Evolutionary conservation across 2,888 invertebrate species (phyloP), one percentile per base, ranked within the genome.

Genomic region (Torymus aiolomorphi): DNA sequence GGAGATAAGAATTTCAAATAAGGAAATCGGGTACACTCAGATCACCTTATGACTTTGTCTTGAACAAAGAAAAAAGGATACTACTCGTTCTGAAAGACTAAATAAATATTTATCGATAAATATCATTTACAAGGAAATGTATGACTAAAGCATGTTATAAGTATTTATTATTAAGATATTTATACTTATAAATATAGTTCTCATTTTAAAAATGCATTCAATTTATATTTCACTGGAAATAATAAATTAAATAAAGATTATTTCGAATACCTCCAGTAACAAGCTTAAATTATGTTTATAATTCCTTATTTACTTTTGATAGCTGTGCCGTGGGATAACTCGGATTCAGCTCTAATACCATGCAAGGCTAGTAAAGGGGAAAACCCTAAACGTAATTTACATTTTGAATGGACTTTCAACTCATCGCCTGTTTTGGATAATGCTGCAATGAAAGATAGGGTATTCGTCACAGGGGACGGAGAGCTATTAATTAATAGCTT

Each of bases 401-500:
- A 49, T 5, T 80, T 57, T 24, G 18, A 61, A 0, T 80, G 80
- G 80, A 12, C 24, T 24, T 52, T 13, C 31, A 16, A 63, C 16
- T 10, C 13, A 16, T 18, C 8, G 11, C 10, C 56, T 1, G 12
- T 61, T 31, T n/a, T 11, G 13, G 52, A 67, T 12, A 31, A 16
- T 4, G n/a, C 59, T 13, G 59, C 59, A 13, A 20, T 63, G 10
- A 65, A 79, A 62, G 42, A 16, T 51, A 54, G 79, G 8, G 13
- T 49, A 12, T 57, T 51, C 24, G 59, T 79, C 20, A 61, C 57
- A 8, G 18, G 20, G 0, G 42, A 79, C 18, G 79, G 79, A 57
- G 63, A 65, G 0, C 65, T 79, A 18, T 65, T 79, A 31, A 79
- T 79, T 14, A 69, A 69, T 63, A 10, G 51, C 11, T 79, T 79